Conservation (phyloP, 2,888 invertebrate genomes). For the Sminthurinus aureus region DNA sequence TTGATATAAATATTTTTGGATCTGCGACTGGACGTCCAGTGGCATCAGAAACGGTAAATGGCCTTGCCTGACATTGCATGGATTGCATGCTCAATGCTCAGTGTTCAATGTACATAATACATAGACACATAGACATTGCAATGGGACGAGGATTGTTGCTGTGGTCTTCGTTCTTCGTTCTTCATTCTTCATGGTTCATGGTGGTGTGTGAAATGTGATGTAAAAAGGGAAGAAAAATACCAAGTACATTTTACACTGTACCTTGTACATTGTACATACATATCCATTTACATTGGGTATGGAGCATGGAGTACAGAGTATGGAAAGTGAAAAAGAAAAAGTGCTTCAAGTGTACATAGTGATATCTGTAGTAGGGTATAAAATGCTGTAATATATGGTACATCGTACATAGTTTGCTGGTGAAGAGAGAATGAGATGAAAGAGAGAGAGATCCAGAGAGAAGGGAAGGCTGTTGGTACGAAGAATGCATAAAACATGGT, state of each 20-base stretch:
- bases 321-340: neutral
- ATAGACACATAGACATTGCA: too few species aligned
- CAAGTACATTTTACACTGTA: too few species aligned
- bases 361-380: neutral
- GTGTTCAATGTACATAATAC: too few species aligned
- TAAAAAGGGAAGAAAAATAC: too few species aligned
- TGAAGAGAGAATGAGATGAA: constrained; percentile 10
- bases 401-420: neutral
- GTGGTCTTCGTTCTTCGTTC: neutral
- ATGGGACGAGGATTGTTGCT: neutral
- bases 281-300: neutral
- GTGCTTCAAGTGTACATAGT: neutral
- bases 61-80: neutral
- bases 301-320: too few species aligned
- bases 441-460: neutral
- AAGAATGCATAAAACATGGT: constrained; percentile 51
- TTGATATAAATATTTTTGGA: too few species aligned
- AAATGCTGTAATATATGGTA: neutral
- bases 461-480: constrained; percentile 36
- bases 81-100: too few species aligned
- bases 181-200: too few species aligned
- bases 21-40: too few species aligned
- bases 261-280: too few species aligned
- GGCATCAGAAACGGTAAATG: neutral
- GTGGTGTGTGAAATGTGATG: too few species aligned